These are phyloP conservation scores for Sylvicapra grimmia DNA, from an alignment of 2,113 vertebrate genomes.

Conservation along the genomic window DNA sequence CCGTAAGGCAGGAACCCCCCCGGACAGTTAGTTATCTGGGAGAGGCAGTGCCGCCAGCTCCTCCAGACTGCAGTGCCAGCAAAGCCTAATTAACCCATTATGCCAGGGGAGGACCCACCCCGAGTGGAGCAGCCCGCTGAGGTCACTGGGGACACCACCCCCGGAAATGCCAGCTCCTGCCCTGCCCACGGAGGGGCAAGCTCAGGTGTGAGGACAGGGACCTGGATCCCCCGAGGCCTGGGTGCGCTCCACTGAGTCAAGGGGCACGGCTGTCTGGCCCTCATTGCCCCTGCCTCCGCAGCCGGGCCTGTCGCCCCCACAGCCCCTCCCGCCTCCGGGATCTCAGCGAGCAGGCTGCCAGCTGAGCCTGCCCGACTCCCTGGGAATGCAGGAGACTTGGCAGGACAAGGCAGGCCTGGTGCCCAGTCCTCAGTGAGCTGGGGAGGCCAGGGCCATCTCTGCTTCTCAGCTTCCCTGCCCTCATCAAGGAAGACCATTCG, in stretches of 20 bases:
- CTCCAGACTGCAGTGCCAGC: background rate
- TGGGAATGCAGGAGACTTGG: background rate
- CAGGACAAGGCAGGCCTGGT: background rate
- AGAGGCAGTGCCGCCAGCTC: background rate
- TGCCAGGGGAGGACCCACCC: background rate
- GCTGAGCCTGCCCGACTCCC: background rate
- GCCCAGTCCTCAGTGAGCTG: background rate
- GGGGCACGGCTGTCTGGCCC: background rate
- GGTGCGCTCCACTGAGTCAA: slow-evolving; percentile 25
- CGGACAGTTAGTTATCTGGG: background rate
- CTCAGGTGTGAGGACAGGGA: background rate
- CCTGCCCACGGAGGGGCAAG: slow-evolving; percentile 9
- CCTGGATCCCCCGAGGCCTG: slow-evolving; percentile 34
- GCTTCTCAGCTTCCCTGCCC: background rate
- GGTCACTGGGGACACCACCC: background rate
- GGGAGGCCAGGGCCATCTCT: background rate
- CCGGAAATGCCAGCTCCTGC: slow-evolving; percentile 2
- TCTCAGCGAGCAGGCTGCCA: background rate
- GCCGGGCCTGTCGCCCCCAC: background rate
- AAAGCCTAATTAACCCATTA: background rate
- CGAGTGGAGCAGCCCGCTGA: background rate
- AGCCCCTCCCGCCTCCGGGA: background rate
- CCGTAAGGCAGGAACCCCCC: background rate
- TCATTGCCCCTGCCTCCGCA: background rate
- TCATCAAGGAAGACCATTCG: background rate